Percentiles rank a stretch among this genome's conserved stretches.
These are phyloP conservation scores for Pseudocheirus occidentalis DNA, from an alignment of 2,797 vertebrate genomes.

Conservation along the genomic window DNA sequence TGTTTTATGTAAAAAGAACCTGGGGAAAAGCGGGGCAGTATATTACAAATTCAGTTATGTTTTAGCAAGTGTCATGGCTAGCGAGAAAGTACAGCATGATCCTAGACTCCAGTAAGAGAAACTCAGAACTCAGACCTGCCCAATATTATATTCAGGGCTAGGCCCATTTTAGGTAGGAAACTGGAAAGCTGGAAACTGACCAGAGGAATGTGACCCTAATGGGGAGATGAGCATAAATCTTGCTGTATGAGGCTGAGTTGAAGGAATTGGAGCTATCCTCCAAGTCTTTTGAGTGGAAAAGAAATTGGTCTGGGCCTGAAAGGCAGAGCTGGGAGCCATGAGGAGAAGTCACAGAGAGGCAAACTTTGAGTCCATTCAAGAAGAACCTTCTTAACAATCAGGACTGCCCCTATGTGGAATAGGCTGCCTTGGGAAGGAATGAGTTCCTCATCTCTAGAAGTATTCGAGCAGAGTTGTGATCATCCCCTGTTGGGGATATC, in stretches of 20 bases:
- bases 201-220: background rate
- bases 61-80: background rate
- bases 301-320: background rate
- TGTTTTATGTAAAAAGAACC: background rate
- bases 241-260: background rate
- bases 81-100: background rate
- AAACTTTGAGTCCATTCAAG: background rate
- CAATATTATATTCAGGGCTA: background rate
- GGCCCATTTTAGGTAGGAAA: background rate
- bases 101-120: background rate
- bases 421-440: background rate
- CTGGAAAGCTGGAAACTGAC: background rate
- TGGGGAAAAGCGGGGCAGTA: background rate
- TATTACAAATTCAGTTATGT: background rate
- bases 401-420: background rate
- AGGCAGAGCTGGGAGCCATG: background rate
- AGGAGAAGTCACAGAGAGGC: background rate
- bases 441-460: background rate
- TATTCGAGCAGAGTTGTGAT: background rate
- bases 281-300: background rate
- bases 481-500: background rate
- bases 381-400: background rate
- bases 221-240: background rate
- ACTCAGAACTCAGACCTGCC: background rate
- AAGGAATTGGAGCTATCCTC: background rate